Evolutionary conservation across 2,888 invertebrate species (phyloP).

Genomic region (Disparrhopalites patrizii): DNA sequence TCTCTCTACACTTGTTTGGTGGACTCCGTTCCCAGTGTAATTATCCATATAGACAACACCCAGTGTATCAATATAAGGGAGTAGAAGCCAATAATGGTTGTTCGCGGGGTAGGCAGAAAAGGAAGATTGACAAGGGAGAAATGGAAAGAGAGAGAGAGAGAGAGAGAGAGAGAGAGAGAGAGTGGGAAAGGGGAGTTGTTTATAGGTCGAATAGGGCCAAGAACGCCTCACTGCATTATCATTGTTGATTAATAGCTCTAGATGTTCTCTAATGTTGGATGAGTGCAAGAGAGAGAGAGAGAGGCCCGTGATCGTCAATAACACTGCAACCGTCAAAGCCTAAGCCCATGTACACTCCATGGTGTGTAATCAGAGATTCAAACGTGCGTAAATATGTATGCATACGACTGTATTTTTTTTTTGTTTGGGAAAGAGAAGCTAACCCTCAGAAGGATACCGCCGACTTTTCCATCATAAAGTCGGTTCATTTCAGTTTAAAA

Average conservation of each 20-base stretch:
- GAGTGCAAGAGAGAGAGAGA: slow-evolving; percentile 10
- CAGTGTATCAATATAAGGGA: too few species aligned
- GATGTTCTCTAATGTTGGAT: slow-evolving; percentile 19
- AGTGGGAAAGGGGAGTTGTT: not conserved
- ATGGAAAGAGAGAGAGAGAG: not conserved
- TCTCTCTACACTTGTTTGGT: too few species aligned
- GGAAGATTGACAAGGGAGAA: too few species aligned
- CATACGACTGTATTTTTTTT: not conserved
- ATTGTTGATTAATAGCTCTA: slow-evolving; percentile 23
- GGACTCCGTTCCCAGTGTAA: too few species aligned
- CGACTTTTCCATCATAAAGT: too few species aligned
- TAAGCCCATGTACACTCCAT: not conserved
- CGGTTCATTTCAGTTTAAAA: not conserved
- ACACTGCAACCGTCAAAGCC: too few species aligned
- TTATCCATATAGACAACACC: too few species aligned
- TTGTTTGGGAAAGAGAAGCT: too few species aligned
- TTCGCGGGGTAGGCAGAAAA: not conserved
- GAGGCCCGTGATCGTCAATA: not conserved
- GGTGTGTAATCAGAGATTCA: not conserved
- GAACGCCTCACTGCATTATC: slow-evolving; percentile 1
- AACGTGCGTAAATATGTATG: not conserved
- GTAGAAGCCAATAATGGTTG: too few species aligned
- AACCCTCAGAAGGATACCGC: too few species aligned
- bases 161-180: not conserved
- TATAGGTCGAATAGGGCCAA: not conserved